phyloP scores from a whole-genome alignment of 2,888 invertebrate genomes.

The Heliconius aoede region DNA sequence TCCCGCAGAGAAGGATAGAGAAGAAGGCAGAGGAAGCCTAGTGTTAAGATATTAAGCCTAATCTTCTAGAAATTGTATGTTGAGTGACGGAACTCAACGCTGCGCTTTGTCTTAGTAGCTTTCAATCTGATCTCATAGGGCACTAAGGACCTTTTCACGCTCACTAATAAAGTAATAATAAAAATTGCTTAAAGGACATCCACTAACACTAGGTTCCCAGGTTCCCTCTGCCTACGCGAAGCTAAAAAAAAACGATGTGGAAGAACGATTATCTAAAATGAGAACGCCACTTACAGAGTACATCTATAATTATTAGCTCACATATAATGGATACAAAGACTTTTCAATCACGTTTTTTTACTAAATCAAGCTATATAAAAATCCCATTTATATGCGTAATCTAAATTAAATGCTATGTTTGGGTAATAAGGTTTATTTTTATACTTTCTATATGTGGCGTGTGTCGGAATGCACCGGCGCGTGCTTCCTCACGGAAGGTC shows the following conservation, averaged over 20 bases:
- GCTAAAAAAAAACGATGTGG: background rate
- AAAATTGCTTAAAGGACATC: too few species aligned
- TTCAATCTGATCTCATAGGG: background rate
- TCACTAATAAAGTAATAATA: too few species aligned
- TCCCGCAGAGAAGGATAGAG: too few species aligned
- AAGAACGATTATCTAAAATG: too few species aligned
- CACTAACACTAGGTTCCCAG: background rate
- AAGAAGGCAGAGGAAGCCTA: background rate
- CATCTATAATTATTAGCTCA: background rate
- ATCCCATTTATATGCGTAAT: background rate
- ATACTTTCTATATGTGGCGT: conserved; percentile 20
- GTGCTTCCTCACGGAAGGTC: conserved; percentile 58
- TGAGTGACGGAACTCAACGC: too few species aligned
- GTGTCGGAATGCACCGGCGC: conserved; percentile 43
- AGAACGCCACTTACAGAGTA: background rate
- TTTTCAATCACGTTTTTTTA: conserved; percentile 15
- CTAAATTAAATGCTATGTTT: background rate
- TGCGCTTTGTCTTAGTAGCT: background rate
- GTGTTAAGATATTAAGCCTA: background rate
- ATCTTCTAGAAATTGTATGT: too few species aligned
- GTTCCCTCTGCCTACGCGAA: too few species aligned
- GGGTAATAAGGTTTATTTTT: background rate
- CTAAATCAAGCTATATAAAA: conserved; percentile 5
- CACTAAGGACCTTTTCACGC: too few species aligned
- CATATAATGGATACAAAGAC: background rate